These are phyloP conservation scores for Danaus plexippus DNA, from an alignment of 1,140 invertebrate genomes.

Conservation along the genomic window DNA sequence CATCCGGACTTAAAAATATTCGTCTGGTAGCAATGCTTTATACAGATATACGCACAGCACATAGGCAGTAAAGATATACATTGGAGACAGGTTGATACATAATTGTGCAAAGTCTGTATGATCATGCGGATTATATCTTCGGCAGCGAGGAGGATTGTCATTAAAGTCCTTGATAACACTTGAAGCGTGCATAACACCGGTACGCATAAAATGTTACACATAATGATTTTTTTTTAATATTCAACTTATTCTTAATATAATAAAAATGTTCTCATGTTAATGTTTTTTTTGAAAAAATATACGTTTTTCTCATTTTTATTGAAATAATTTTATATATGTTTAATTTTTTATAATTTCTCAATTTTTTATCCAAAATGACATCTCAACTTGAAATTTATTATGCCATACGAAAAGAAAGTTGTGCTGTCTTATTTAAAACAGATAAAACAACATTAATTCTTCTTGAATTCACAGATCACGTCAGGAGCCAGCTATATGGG, in stretches of 20 bases:
- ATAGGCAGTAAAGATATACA: constrained; percentile 25
- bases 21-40: constrained; percentile 19
- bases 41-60: constrained; percentile 20
- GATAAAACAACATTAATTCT: too few species aligned
- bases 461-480: too few species aligned
- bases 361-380: too few species aligned
- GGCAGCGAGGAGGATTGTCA: constrained; percentile 23
- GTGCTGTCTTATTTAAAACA: too few species aligned
- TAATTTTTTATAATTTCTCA: too few species aligned
- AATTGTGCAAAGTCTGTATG: constrained; percentile 24
- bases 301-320: too few species aligned
- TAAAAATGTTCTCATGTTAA: neutral
- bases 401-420: too few species aligned
- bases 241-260: constrained; percentile 4
- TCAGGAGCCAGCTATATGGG: too few species aligned
- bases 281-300: neutral
- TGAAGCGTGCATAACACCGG: constrained; percentile 25
- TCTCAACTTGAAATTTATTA: too few species aligned
- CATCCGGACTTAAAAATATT: constrained; percentile 16
- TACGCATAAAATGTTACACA: constrained; percentile 16
- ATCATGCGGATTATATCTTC: constrained; percentile 31
- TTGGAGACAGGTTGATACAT: constrained; percentile 24
- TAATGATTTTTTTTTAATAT: constrained; percentile 1
- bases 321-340: too few species aligned
- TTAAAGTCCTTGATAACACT: constrained; percentile 21